Percentiles rank a stretch among this genome's conserved stretches.
These are phyloP conservation scores for Umimayanthus chanpuru DNA, from an alignment of 92 coral and sea anemone species.

Conservation along the genomic window DNA sequence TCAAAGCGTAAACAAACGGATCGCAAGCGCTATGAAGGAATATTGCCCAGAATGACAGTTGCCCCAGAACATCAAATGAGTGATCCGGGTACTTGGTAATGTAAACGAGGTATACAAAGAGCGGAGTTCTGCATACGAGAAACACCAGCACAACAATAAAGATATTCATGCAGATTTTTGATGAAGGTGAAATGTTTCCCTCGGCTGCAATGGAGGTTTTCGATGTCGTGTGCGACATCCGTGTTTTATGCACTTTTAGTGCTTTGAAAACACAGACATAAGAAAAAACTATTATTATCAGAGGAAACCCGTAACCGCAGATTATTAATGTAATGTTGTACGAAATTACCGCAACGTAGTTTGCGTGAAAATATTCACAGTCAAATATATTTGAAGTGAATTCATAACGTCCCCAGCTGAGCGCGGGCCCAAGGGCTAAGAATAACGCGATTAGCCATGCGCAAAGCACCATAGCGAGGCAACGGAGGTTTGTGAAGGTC, in stretches of 20 bases:
- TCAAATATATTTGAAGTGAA: slow-evolving; percentile 89
- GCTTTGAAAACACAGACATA: slow-evolving; percentile 75
- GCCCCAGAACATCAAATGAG: slow-evolving; percentile 82
- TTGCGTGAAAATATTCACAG: slow-evolving; percentile 86
- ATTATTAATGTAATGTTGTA: slow-evolving; percentile 81
- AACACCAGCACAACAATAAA: slow-evolving; percentile 72
- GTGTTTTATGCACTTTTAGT: slow-evolving; percentile 64
- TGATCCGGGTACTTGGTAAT: slow-evolving; percentile 59
- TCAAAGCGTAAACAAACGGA: slow-evolving; percentile 93
- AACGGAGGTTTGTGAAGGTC: slow-evolving; percentile 81
- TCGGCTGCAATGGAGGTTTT: slow-evolving; percentile 70
- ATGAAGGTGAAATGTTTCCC: slow-evolving; percentile 72
- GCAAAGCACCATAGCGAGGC: slow-evolving; percentile 84
- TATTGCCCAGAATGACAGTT: slow-evolving; percentile 95
- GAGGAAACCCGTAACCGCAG: slow-evolving; percentile 80
- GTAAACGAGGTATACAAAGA: slow-evolving; percentile 77
- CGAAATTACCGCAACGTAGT: slow-evolving; percentile 68
- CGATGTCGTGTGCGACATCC: slow-evolving; percentile 65
- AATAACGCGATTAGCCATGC: slow-evolving; percentile 86
- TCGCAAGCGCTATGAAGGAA: slow-evolving; percentile 93
- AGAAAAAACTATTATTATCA: slow-evolving; percentile 69
- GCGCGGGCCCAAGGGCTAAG: slow-evolving; percentile 87
- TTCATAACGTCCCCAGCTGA: slow-evolving; percentile 97
- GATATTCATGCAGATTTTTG: slow-evolving; percentile 74
- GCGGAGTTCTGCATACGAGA: slow-evolving; percentile 89